Conservation (phyloP, 2,888 invertebrate species). For the Rotaria macrura region DNA sequence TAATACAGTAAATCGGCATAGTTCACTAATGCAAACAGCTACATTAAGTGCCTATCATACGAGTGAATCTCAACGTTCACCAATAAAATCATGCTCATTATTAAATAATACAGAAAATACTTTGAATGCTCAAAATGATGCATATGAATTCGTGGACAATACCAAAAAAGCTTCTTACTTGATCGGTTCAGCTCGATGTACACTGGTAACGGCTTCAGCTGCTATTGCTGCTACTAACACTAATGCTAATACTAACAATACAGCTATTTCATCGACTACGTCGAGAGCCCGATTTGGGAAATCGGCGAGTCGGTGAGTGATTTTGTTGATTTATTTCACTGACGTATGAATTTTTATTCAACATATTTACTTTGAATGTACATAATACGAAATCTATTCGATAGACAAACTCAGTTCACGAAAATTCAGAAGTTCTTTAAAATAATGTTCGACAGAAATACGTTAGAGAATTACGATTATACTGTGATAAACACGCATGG, state of each 20-base stretch:
- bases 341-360: too few relatives aligned
- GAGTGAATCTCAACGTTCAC: not conserved
- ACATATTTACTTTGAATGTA: too few relatives aligned
- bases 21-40: not conserved
- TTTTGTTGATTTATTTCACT: not conserved
- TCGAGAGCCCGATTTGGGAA: not conserved
- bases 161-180: not conserved
- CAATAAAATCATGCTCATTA: not conserved
- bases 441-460: too few relatives aligned
- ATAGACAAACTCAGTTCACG: too few relatives aligned
- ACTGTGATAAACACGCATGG: too few relatives aligned
- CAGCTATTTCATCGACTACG: not conserved
- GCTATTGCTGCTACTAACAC: not conserved
- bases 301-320: not conserved
- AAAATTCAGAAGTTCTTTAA: too few relatives aligned
- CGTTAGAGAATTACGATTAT: too few relatives aligned
- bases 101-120: not conserved
- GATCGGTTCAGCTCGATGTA: slow-evolving; percentile 16
- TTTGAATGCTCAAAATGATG: not conserved
- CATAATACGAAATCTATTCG: too few relatives aligned
- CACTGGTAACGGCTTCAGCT: not conserved
- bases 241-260: not conserved
- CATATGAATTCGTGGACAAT: not conserved
- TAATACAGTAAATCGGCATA: not conserved
- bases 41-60: not conserved